Conservation (phyloP, 2,113 vertebrate genomes). For the Phocoena phocoena region DNA sequence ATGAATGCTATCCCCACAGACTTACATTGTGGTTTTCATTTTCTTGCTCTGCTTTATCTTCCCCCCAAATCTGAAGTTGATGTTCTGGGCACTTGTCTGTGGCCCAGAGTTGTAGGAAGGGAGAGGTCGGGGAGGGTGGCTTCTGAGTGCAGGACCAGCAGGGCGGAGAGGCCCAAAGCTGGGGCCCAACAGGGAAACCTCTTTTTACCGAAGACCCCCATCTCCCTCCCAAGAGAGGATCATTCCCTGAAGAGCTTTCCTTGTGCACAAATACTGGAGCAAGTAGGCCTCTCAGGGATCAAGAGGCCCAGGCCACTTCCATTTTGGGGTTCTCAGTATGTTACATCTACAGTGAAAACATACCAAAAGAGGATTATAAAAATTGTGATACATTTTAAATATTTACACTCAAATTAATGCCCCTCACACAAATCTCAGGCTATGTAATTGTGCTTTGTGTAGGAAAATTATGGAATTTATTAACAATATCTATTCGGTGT, state of each 20-base stretch:
- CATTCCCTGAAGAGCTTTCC: background rate
- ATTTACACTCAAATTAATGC: background rate
- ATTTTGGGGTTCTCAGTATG: accelerated
- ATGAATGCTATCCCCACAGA: background rate
- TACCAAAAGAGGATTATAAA: background rate
- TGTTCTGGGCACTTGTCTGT: background rate
- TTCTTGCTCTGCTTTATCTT: background rate
- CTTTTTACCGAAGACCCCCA: background rate
- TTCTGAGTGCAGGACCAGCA: background rate
- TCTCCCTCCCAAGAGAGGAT: too few relatives aligned
- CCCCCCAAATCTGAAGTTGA: background rate
- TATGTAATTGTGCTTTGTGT: background rate
- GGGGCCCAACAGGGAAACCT: accelerated
- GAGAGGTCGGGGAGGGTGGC: background rate
- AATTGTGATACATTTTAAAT: background rate
- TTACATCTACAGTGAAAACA: background rate
- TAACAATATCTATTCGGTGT: background rate
- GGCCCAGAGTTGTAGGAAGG: background rate
- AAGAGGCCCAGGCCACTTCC: background rate
- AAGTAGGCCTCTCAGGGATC: background rate
- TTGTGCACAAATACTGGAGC: background rate
- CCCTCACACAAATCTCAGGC: background rate
- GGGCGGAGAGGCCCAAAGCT: background rate
- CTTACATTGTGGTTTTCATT: background rate
- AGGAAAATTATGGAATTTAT: background rate